Conservation (phyloP, 1,140 invertebrate species). For the Scaptomyza hsui region DNA sequence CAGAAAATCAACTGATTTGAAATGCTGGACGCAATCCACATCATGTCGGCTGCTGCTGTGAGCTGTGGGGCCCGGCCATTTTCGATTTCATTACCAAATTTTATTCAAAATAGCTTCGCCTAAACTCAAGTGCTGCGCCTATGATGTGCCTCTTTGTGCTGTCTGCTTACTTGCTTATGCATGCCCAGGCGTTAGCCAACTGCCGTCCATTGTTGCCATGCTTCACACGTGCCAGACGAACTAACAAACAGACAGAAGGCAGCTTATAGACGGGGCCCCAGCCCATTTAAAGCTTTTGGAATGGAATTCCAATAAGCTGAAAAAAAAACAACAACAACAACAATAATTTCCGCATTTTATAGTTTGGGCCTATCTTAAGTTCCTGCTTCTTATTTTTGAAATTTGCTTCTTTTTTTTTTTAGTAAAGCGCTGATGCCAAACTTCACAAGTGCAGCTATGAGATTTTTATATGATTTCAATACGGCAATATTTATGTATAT, state of each 20-base stretch:
- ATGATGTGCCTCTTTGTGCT: background rate
- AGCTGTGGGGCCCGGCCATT: constrained; percentile 9
- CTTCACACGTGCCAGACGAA: constrained; percentile 59
- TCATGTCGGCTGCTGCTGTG: constrained; percentile 1
- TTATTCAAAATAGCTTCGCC: constrained; percentile 56
- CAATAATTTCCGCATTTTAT: constrained; percentile 12
- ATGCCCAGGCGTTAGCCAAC: constrained; percentile 19
- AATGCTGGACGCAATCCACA: constrained; percentile 33
- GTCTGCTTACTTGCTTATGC: constrained; percentile 53
- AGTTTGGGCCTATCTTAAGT: constrained; percentile 2
- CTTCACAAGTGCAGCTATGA: too few species aligned
- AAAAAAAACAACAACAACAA: background rate
- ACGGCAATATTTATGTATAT: too few species aligned
- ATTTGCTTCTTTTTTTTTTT: too few species aligned
- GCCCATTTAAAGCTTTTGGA: constrained; percentile 8
- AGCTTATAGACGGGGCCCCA: background rate
- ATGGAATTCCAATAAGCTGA: constrained; percentile 54
- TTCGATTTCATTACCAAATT: constrained; percentile 70
- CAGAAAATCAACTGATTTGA: constrained; percentile 26
- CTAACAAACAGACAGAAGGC: background rate
- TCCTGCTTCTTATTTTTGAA: background rate
- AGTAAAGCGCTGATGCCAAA: too few species aligned
- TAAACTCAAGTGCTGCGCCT: background rate
- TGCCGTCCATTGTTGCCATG: constrained; percentile 52
- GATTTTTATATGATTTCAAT: too few species aligned